Percentiles rank a stretch among this genome's conserved stretches.
Evolutionary conservation across 1,140 invertebrate genomes (phyloP).

Genomic region (Pissodes strobi): DNA sequence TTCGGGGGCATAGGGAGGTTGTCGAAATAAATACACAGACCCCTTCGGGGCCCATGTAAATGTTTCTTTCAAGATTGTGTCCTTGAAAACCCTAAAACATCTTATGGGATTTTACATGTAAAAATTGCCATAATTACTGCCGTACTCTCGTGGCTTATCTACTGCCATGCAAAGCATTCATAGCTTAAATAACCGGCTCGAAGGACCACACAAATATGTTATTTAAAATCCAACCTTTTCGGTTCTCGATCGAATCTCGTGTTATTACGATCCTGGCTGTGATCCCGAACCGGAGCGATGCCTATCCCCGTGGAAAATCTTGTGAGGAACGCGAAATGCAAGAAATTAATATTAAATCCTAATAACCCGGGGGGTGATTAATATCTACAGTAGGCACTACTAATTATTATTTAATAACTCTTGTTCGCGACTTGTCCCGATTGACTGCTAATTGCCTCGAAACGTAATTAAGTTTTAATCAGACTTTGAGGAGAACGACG

Average conservation of each 20-base stretch:
- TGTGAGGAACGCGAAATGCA: slow-evolving; percentile 31
- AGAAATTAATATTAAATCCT: slow-evolving; percentile 47
- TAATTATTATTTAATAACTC: slow-evolving; percentile 55
- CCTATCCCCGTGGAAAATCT: slow-evolving; percentile 24
- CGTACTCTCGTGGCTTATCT: no score
- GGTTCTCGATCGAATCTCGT: no score
- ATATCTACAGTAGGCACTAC: slow-evolving; percentile 48
- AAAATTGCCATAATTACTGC: no score
- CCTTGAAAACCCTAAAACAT: no score
- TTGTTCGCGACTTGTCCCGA: slow-evolving; percentile 46
- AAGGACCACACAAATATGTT: background rate
- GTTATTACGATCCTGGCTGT: background rate
- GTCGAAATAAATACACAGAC: no score
- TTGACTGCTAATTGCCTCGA: slow-evolving; percentile 53
- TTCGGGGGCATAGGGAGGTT: no score
- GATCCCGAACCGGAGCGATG: no score
- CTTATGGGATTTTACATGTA: no score
- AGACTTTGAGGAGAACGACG: slow-evolving; percentile 14
- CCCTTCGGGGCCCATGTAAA: no score
- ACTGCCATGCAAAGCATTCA: no score
- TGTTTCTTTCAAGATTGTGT: no score
- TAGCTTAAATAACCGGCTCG: background rate
- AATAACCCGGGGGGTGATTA: slow-evolving; percentile 45
- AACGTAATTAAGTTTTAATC: slow-evolving; percentile 54
- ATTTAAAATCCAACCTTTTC: no score